A percentile compares a stretch with the other conserved stretches of the same genome.
Evolutionary conservation across 2,113 vertebrate genomes (phyloP).

Genomic region (Centropus unirufus): DNA sequence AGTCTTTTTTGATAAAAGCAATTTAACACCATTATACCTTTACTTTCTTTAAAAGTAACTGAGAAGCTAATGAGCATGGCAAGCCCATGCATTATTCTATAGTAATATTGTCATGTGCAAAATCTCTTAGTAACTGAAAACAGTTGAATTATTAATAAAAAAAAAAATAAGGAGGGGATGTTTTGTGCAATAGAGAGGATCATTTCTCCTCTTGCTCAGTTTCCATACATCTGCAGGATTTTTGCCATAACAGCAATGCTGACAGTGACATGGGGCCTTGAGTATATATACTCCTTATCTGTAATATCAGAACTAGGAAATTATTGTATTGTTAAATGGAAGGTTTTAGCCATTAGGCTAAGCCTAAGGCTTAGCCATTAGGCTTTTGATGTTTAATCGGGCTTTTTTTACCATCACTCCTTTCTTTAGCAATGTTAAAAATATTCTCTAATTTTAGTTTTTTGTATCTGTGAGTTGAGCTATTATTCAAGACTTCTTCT

Average conservation of each 20-base stretch:
- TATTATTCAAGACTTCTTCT: slow-evolving; percentile 46
- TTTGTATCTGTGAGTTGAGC: not conserved
- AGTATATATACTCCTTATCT: not conserved
- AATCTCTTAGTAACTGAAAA: not conserved
- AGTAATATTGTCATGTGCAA: not conserved
- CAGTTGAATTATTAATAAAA: not conserved
- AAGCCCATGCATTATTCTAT: not conserved
- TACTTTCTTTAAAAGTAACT: not conserved
- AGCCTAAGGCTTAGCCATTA: too few relatives aligned
- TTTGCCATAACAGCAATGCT: not conserved
- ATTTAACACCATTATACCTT: not conserved
- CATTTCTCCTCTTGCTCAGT: not conserved
- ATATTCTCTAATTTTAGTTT: not conserved
- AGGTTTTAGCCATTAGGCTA: not conserved
- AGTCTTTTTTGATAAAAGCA: not conserved
- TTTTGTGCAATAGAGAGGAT: not conserved
- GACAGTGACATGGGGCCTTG: not conserved
- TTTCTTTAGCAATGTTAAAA: not conserved
- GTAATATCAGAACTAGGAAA: not conserved
- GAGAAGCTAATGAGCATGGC: not conserved
- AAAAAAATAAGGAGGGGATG: accelerated
- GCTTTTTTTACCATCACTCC: not conserved
- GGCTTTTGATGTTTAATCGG: not conserved
- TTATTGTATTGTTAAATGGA: not conserved
- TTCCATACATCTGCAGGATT: not conserved